phyloP scores from a whole-genome alignment of 2,797 vertebrate genomes.

The Enteromius viviparus region DNA sequence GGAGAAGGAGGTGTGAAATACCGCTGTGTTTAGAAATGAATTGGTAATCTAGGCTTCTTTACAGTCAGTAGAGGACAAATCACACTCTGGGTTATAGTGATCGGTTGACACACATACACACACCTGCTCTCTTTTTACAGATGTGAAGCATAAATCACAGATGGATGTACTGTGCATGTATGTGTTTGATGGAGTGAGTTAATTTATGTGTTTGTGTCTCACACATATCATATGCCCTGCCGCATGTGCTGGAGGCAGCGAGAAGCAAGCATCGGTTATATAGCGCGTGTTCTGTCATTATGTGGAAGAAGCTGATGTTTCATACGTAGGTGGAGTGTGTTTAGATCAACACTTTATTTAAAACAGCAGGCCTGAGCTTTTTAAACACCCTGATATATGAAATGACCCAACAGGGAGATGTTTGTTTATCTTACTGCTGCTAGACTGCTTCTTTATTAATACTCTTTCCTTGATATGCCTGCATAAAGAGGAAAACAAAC shows the following conservation, averaged over 20 bases:
- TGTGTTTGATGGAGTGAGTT: slow-evolving; percentile 13
- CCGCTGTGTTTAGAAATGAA: slow-evolving; percentile 6
- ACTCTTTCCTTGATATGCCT: slow-evolving; percentile 1
- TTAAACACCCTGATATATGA: slow-evolving; percentile 37
- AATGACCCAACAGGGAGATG: slow-evolving; percentile 20
- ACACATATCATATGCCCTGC: slow-evolving; percentile 3
- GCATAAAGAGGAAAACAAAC: neutral
- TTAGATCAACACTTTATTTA: slow-evolving; percentile 24
- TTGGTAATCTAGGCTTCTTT: slow-evolving; percentile 18
- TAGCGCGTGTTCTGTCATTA: slow-evolving; percentile 11
- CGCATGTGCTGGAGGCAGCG: slow-evolving; percentile 6
- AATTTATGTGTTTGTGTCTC: slow-evolving; percentile 37
- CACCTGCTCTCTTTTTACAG: neutral
- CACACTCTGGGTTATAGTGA: slow-evolving; percentile 6
- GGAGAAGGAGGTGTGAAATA: slow-evolving; percentile 10
- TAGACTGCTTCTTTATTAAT: slow-evolving; percentile 31
- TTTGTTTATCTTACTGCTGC: slow-evolving; percentile 28
- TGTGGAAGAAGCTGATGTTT: neutral
- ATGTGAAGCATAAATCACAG: slow-evolving; percentile 25
- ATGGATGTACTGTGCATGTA: neutral
- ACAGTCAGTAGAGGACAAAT: slow-evolving; percentile 9
- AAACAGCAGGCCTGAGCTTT: slow-evolving; percentile 29
- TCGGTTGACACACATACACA: neutral
- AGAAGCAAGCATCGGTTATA: slow-evolving; percentile 15
- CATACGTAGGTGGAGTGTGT: slow-evolving; percentile 3